Evolutionary conservation across 2,888 invertebrate genomes (phyloP), one percentile per base, ranked within the genome.

Genomic region (Drepanosiphum platanoidis): DNA sequence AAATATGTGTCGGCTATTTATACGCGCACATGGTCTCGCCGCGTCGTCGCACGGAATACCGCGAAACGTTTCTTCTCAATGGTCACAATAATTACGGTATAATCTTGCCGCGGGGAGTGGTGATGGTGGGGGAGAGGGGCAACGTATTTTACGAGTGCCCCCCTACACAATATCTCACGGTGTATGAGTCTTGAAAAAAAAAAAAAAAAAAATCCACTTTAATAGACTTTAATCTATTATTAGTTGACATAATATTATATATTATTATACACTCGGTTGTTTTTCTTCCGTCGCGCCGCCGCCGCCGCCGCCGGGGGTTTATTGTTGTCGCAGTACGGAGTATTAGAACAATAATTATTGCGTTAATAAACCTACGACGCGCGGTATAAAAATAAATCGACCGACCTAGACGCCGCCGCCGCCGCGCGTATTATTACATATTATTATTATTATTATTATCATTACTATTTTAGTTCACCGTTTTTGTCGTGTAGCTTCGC

Each of bases 91-190:
- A 66, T 66, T 13, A 42, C 52, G 13, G 58, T 75, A 11, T n/a
- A n/a, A n/a, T 30, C 30, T 64, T n/a, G 22, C 32, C 22, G 39
- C 52, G 52, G 3, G n/a, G 52, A 52, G 52, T 15, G 39, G 39
- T 4, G 39, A 39, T 39, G 9, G 39, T 7, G 39, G 4, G 52
- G 22, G 22, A 52, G 22, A 58, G 13, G 34, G 13, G 34, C 32
- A 22, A 42, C 32, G 22, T 32, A n/a, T 66, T 66, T 78, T 78
- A 78, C 42, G n/a, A 66, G 64, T 61, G 36, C 36, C 27, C 11
- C n/a, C 15, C 9, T 46, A 7, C 46, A 42, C 18, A 46, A 27
- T 15, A n/a, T 34, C 52, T 34, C 3, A 52, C 7, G 75, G 13
- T 5, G 61, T 58, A 9, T n/a, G n/a, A 58, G 75, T 75, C 15